Percentiles rank a stretch among this genome's conserved stretches.
These are phyloP conservation scores for Himalopsyche phryganea DNA, from an alignment of 1,140 invertebrate genomes.

Conservation along the genomic window DNA sequence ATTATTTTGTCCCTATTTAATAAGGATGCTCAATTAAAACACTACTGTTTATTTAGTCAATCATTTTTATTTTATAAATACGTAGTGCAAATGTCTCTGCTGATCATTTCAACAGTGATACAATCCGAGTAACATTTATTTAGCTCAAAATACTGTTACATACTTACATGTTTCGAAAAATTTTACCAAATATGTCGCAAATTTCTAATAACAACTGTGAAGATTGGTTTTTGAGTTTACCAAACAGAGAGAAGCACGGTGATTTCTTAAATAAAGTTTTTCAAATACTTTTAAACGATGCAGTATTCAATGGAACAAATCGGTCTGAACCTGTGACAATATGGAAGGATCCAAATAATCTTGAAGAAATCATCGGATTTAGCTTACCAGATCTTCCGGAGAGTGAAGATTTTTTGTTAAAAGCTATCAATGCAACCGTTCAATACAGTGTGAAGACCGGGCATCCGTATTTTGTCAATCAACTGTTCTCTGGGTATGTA, in stretches of 20 bases:
- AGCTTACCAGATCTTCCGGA: slow-evolving; percentile 55
- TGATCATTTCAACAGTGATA: no score
- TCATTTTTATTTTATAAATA: no score
- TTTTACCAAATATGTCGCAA: no score
- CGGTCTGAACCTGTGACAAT: slow-evolving; percentile 68
- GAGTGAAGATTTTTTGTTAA: slow-evolving; percentile 64
- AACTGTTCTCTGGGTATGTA: slow-evolving; percentile 68
- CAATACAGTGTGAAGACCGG: slow-evolving; percentile 84
- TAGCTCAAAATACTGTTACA: no score
- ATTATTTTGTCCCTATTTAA: no score
- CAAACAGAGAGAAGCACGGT: slow-evolving; percentile 37
- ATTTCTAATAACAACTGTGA: background rate
- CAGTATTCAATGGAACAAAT: slow-evolving; percentile 69
- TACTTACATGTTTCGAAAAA: no score
- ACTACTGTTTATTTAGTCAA: no score
- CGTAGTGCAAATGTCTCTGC: no score
- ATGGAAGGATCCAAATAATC: slow-evolving; percentile 66
- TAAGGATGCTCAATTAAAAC: no score
- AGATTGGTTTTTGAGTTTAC: slow-evolving; percentile 27
- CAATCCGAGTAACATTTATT: no score
- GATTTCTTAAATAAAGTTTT: slow-evolving; percentile 38
- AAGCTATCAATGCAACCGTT: slow-evolving; percentile 63
- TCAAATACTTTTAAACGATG: slow-evolving; percentile 63
- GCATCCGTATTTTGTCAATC: slow-evolving; percentile 85
- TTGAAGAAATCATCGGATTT: slow-evolving; percentile 65